phyloP scores from a whole-genome alignment of 64 coral and sea anemone species.

The Actinia equina region DNA sequence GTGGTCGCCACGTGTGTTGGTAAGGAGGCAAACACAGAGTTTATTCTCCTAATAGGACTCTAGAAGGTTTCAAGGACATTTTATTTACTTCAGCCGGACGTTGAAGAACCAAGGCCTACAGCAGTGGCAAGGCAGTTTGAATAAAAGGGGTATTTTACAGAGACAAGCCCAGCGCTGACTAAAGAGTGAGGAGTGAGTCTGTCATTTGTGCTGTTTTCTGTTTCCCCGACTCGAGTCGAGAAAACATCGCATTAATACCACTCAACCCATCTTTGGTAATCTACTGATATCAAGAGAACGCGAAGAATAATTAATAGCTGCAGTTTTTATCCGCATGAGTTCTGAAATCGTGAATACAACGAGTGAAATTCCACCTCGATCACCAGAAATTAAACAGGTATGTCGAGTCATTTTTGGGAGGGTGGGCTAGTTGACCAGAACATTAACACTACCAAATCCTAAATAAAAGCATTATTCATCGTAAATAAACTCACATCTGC shows the following conservation, averaged over 20 bases:
- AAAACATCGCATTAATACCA: constrained; percentile 6
- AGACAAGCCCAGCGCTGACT: constrained; percentile 28
- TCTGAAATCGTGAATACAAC: constrained; percentile 36
- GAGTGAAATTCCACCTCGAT: constrained; percentile 32
- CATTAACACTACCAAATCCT: not conserved
- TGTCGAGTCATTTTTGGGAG: constrained; percentile 9
- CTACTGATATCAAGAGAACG: constrained; percentile 4
- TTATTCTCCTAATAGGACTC: no score
- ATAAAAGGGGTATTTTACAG: not conserved
- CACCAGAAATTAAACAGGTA: constrained; percentile 35
- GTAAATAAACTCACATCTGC: constrained; percentile 17
- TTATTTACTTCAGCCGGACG: not conserved
- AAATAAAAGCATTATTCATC: not conserved
- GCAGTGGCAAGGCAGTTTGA: not conserved
- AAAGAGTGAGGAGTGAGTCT: constrained; percentile 14
- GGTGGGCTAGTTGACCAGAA: constrained; percentile 3
- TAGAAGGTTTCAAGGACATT: not conserved
- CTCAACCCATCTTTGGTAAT: not conserved
- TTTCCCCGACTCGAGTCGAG: constrained; percentile 11
- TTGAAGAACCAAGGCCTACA: constrained; percentile 1
- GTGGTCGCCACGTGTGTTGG: constrained; percentile 42
- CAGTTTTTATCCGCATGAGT: constrained; percentile 33
- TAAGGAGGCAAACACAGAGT: constrained; percentile 21
- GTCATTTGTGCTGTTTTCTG: constrained; percentile 30
- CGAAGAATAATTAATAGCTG: not conserved